Conservation (phyloP, 1,140 invertebrate species). For the Drosophila sechellia region DNA sequence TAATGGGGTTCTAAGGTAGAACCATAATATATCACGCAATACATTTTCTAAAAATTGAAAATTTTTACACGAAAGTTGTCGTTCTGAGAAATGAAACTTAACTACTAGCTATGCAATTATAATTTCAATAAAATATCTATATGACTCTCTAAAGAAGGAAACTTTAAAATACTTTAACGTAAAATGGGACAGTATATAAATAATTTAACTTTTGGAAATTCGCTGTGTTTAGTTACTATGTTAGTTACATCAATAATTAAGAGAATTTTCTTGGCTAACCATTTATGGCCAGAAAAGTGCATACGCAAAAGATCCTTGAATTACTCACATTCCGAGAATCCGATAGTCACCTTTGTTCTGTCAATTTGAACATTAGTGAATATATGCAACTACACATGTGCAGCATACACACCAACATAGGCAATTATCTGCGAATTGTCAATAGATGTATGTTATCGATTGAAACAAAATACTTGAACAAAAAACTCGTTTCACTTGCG, state of each 20-base stretch:
- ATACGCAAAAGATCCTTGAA: constrained; percentile 18
- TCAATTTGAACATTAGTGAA: constrained; percentile 21
- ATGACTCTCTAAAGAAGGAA: too few relatives aligned
- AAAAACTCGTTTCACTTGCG: constrained; percentile 52
- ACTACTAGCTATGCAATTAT: too few relatives aligned
- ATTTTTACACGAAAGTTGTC: background rate
- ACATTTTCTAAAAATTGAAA: background rate
- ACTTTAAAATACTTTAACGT: too few relatives aligned
- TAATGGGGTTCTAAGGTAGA: background rate
- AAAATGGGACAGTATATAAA: too few relatives aligned
- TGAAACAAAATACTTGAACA: constrained; percentile 60
- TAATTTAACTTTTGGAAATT: too few relatives aligned
- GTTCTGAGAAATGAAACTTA: background rate
- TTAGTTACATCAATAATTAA: too few relatives aligned
- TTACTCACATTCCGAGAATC: constrained; percentile 17
- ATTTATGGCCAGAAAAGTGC: background rate
- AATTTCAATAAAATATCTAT: background rate
- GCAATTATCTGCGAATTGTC: constrained; percentile 30
- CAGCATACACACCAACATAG: constrained; percentile 5
- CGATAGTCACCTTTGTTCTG: constrained; percentile 48
- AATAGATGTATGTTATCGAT: constrained; percentile 48
- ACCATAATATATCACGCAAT: background rate
- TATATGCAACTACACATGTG: constrained; percentile 5
- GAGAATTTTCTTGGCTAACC: background rate
- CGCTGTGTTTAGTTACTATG: background rate